A percentile compares a stretch with the other conserved stretches of the same genome.
phyloP scores from a whole-genome alignment of 1,140 invertebrate species.

The Phortica variegata region DNA sequence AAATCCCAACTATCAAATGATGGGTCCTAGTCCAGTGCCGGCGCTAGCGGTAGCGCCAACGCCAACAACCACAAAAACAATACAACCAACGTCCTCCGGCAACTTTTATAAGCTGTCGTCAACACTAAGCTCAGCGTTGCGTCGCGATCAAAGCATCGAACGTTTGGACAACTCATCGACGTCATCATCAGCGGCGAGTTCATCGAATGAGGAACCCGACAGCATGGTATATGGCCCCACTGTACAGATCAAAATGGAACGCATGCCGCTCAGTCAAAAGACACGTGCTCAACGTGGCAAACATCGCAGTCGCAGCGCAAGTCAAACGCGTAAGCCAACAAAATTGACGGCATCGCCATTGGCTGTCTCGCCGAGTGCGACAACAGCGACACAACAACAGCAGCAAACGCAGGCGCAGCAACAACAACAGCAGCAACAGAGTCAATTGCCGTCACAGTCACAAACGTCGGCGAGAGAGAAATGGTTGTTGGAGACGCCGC shows the following conservation, averaged over 20 bases:
- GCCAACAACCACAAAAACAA: constrained; percentile 16
- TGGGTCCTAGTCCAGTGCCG: constrained; percentile 12
- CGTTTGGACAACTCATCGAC: constrained; percentile 5
- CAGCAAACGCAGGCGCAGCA: constrained; percentile 4
- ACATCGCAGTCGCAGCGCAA: constrained; percentile 32
- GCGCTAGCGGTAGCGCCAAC: constrained; percentile 5
- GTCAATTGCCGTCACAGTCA: constrained; percentile 21
- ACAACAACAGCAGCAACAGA: constrained; percentile 6
- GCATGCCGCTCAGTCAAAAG: constrained; percentile 34
- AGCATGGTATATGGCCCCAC: constrained; percentile 30
- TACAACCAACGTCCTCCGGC: constrained; percentile 22
- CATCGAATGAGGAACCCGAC: constrained; percentile 24
- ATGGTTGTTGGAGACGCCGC: constrained; percentile 35
- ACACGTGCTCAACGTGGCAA: constrained; percentile 12
- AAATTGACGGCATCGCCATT: too few species aligned
- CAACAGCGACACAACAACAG: constrained; percentile 14
- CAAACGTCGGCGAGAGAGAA: constrained; percentile 45
- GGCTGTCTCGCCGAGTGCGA: too few species aligned
- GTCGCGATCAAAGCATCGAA: background rate
- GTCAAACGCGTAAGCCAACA: constrained; percentile 30
- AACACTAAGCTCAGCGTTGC: background rate
- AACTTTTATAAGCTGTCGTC: too few species aligned
- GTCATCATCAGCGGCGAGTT: background rate
- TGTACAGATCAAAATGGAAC: constrained; percentile 49
- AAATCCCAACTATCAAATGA: constrained; percentile 40